Conservation (phyloP, 2,888 invertebrate genomes). For the Phalera bucephala region DNA sequence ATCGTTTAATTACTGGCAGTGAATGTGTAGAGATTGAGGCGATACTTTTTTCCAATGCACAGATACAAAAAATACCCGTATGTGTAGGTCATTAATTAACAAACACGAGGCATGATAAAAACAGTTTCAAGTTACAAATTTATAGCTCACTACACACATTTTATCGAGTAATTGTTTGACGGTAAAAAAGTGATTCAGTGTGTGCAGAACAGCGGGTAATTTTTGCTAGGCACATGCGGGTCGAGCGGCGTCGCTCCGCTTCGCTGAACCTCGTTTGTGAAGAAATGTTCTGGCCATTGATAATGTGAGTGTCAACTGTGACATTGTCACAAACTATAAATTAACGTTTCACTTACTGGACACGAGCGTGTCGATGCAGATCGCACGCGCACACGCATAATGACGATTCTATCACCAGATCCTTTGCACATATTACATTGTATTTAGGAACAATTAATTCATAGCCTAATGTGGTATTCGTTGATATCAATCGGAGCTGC, state of each 20-base stretch:
- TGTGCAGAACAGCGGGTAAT: not conserved
- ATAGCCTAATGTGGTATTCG: conserved; percentile 28
- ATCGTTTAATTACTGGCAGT: not conserved
- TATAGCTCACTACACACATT: conserved; percentile 1
- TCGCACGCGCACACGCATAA: conserved; percentile 23
- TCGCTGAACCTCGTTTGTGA: not conserved
- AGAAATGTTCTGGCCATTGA: conserved; percentile 3
- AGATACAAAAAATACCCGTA: not conserved
- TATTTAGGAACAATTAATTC: conserved; percentile 48
- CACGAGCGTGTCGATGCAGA: conserved; percentile 31
- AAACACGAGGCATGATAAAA: conserved; percentile 12
- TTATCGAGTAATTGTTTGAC: too few species aligned
- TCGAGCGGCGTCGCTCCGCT: not conserved
- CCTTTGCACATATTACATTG: conserved; percentile 40
- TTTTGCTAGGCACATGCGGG: too few species aligned
- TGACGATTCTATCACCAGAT: conserved; percentile 34
- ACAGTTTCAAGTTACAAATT: conserved; percentile 16
- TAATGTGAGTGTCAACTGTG: conserved; percentile 17
- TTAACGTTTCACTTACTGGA: conserved; percentile 39
- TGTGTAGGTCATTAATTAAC: conserved; percentile 6
- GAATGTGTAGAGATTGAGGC: not conserved
- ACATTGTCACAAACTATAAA: conserved; percentile 21
- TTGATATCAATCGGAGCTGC: conserved; percentile 36
- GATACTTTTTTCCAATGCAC: not conserved
- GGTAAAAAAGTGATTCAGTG: not conserved